These are phyloP conservation scores for Argya squamiceps DNA, from an alignment of 2,797 vertebrate species.

Conservation along the genomic window DNA sequence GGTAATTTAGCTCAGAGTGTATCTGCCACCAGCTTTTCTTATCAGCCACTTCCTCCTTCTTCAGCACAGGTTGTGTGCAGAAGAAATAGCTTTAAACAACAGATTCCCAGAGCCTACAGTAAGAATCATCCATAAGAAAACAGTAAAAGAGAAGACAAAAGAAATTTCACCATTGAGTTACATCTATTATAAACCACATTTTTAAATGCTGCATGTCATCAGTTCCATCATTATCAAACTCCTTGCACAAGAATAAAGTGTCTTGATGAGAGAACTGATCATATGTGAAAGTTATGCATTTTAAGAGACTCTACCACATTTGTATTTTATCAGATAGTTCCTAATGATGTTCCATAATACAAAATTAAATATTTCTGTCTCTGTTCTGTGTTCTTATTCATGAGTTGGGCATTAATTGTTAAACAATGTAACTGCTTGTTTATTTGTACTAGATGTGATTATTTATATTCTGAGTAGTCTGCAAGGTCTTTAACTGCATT, in stretches of 20 bases:
- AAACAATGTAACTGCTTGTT: constrained; percentile 65
- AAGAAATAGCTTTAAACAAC: not conserved
- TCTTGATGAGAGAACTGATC: not conserved
- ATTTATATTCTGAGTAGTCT: constrained; percentile 61
- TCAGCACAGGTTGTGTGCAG: not conserved
- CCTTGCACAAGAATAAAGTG: not conserved
- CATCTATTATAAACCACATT: not conserved
- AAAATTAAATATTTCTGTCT: constrained; percentile 73
- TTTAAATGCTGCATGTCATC: not conserved
- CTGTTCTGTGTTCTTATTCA: constrained; percentile 60
- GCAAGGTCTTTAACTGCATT: constrained; percentile 52
- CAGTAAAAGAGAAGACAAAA: not conserved
- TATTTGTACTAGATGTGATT: constrained; percentile 68
- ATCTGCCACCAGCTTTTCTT: not conserved
- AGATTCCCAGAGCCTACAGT: not conserved
- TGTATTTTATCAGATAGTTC: constrained; percentile 65
- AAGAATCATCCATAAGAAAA: not conserved
- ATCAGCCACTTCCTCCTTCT: not conserved
- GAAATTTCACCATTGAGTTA: not conserved
- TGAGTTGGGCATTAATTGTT: constrained; percentile 62
- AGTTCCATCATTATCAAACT: not conserved
- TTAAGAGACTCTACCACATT: constrained; percentile 41
- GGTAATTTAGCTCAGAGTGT: not conserved
- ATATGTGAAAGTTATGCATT: not conserved
- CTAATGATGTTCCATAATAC: constrained; percentile 70